A percentile compares a stretch with the other conserved stretches of the same genome.
Evolutionary conservation across 2,888 invertebrate genomes (phyloP).

Genomic region (Prosapia bicincta): DNA sequence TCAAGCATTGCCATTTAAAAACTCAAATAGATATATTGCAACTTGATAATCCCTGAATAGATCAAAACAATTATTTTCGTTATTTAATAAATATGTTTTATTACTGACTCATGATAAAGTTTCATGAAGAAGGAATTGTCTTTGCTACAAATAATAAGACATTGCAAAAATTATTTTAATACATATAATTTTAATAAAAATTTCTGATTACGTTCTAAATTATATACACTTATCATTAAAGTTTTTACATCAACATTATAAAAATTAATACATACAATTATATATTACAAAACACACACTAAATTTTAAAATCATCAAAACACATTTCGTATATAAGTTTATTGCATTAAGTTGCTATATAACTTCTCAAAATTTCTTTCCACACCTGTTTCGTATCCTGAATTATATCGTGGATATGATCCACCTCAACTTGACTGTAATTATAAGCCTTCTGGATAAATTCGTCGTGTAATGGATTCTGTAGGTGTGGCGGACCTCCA

Average conservation of each 20-base stretch:
- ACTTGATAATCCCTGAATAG: too few relatives aligned
- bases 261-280: neutral
- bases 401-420: neutral
- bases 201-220: neutral
- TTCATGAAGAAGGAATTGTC: too few relatives aligned
- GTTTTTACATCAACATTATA: neutral
- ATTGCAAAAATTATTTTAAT: too few relatives aligned
- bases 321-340: neutral
- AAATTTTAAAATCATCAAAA: neutral
- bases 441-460: neutral
- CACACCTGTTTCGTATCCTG: neutral
- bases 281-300: neutral
- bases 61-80: too few relatives aligned
- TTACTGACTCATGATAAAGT: too few relatives aligned
- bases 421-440: neutral
- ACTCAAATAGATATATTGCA: too few relatives aligned
- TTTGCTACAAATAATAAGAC: neutral
- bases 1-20: too few relatives aligned
- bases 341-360: too few relatives aligned
- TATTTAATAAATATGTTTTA: too few relatives aligned
- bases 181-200: neutral
- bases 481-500: conserved; percentile 13
- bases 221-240: neutral
- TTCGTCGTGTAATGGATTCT: neutral
- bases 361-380: neutral